Evolutionary conservation across 2,113 vertebrate genomes (phyloP).

Genomic region (Orientallactaga bullata): DNA sequence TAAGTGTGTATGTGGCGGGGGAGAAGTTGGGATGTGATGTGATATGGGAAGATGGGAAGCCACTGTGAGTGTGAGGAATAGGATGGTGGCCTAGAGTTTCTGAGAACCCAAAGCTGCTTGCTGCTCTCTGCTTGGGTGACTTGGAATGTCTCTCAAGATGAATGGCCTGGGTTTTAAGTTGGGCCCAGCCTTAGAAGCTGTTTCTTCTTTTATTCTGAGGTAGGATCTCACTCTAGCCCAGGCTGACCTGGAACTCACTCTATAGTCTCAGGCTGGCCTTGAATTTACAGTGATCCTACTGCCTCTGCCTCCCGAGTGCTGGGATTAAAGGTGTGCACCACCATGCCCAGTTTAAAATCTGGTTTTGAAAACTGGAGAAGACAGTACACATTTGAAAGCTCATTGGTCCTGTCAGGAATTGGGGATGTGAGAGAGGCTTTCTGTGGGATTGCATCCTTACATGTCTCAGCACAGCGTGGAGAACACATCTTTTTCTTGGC

Average conservation of each 20-base stretch:
- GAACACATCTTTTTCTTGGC: background rate
- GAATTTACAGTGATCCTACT: too few species aligned
- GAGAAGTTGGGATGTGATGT: background rate
- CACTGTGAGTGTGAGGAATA: background rate
- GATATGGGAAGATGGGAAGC: background rate
- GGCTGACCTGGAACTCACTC: too few species aligned
- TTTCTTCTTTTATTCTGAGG: too few species aligned
- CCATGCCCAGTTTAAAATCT: too few species aligned
- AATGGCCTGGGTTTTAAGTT: background rate
- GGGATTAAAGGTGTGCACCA: too few species aligned
- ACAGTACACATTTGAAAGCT: background rate
- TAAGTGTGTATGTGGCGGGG: background rate
- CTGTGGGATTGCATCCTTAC: background rate
- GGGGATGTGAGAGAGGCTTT: background rate
- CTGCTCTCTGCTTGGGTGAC: background rate
- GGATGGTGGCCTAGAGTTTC: background rate
- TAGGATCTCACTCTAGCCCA: too few species aligned
- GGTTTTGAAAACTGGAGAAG: background rate
- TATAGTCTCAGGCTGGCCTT: too few species aligned
- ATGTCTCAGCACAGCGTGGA: background rate
- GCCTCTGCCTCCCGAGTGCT: too few species aligned
- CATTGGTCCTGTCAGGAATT: background rate
- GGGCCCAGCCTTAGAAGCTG: background rate
- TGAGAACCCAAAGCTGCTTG: too few species aligned
- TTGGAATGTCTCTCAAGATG: background rate